Evolutionary conservation across 1,140 invertebrate genomes (phyloP).

Genomic region (Globodera ellingtonae): DNA sequence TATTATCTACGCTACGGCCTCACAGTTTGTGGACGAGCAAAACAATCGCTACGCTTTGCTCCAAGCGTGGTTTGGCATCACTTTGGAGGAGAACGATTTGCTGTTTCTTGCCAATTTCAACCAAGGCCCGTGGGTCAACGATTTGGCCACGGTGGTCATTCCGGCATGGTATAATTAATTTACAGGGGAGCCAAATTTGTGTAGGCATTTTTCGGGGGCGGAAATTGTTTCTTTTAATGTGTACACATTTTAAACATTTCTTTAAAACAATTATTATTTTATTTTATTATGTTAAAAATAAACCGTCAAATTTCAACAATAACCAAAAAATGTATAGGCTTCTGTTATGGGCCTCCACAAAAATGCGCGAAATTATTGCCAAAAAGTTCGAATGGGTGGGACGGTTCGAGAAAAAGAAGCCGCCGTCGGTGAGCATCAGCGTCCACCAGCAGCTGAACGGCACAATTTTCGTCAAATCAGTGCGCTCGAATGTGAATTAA

Average conservation of each 20-base stretch:
- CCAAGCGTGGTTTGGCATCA: not conserved
- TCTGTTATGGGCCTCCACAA: not conserved
- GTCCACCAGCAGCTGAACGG: no score
- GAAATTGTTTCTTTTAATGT: not conserved
- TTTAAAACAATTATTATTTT: not conserved
- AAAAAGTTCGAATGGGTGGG: not conserved
- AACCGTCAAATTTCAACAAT: no score
- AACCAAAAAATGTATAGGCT: not conserved
- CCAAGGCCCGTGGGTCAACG: not conserved
- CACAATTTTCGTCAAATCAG: no score
- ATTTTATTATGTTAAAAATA: not conserved
- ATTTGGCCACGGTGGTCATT: conserved; percentile 5
- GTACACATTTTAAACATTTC: not conserved
- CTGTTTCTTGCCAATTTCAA: not conserved
- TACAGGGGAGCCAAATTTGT: no score
- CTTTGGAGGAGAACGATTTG: not conserved
- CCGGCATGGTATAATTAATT: not conserved
- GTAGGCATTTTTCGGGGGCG: no score
- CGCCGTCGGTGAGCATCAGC: no score
- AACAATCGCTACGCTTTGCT: not conserved
- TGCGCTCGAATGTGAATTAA: no score
- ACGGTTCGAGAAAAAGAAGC: no score
- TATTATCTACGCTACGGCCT: no score
- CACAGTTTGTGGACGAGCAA: not conserved
- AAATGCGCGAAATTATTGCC: conserved; percentile 5